Evolutionary conservation across 2,888 invertebrate genomes (phyloP).

Genomic region (Itoplectis maculator): DNA sequence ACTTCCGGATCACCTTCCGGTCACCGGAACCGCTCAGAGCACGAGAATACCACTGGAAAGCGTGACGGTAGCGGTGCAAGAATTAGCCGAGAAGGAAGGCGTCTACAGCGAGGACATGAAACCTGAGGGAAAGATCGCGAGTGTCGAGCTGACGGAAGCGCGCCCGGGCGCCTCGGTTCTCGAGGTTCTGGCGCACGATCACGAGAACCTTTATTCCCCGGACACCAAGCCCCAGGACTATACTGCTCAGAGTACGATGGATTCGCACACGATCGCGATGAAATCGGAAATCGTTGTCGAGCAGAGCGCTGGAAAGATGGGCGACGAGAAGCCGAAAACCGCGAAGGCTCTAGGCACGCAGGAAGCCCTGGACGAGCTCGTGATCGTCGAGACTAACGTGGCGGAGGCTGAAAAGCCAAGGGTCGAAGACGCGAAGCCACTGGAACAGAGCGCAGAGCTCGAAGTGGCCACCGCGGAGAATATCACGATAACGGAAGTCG

Average conservation of each 20-base stretch:
- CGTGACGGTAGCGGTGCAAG: slow-evolving; percentile 82
- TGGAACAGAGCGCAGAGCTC: slow-evolving; percentile 77
- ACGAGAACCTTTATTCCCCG: slow-evolving; percentile 77
- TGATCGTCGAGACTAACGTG: slow-evolving; percentile 83
- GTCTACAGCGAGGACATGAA: slow-evolving; percentile 81
- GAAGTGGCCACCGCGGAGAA: slow-evolving; percentile 77
- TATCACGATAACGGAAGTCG: slow-evolving; percentile 78
- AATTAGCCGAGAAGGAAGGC: slow-evolving; percentile 85
- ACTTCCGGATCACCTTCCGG: slow-evolving; percentile 81
- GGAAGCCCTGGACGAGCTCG: slow-evolving; percentile 85
- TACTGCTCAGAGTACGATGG: slow-evolving; percentile 81
- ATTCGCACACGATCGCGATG: slow-evolving; percentile 84
- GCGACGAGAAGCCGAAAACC: slow-evolving; percentile 74
- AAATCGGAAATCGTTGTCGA: slow-evolving; percentile 85
- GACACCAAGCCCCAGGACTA: slow-evolving; percentile 77
- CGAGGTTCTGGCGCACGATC: slow-evolving; percentile 81
- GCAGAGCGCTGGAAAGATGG: slow-evolving; percentile 75
- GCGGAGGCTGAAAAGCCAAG: slow-evolving; percentile 85
- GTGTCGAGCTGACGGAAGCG: slow-evolving; percentile 81
- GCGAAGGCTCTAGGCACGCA: slow-evolving; percentile 84
- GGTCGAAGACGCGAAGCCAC: slow-evolving; percentile 83
- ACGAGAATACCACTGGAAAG: slow-evolving; percentile 80
- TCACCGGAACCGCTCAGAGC: slow-evolving; percentile 82
- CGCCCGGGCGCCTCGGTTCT: slow-evolving; percentile 78
- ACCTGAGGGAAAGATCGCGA: slow-evolving; percentile 84